A percentile compares a stretch with the other conserved stretches of the same genome.
Evolutionary conservation across 2,113 vertebrate genomes (phyloP).

Genomic region (Nansenia antarctica): DNA sequence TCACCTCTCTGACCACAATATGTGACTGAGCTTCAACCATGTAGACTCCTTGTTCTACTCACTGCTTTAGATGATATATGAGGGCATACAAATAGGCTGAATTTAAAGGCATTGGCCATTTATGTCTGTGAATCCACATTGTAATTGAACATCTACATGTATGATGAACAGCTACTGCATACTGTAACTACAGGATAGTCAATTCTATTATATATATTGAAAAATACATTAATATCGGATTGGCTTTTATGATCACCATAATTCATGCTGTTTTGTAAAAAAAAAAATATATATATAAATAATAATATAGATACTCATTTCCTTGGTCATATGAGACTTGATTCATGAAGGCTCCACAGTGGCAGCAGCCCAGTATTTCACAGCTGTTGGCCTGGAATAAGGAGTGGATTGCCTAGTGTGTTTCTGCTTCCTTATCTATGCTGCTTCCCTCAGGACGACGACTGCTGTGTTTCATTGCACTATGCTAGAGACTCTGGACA

Average conservation of each 20-base stretch:
- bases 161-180: too few species aligned
- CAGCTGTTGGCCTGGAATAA: constrained; percentile 40
- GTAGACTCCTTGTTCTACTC: constrained; percentile 2
- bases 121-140: neutral
- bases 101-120: neutral
- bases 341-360: constrained; percentile 38
- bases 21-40: constrained; percentile 1
- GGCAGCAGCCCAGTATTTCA: constrained; percentile 31
- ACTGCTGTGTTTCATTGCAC: neutral
- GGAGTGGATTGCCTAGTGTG: constrained; percentile 6
- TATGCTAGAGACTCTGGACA: constrained; percentile 15
- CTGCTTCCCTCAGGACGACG: constrained; percentile 22
- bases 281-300: too few species aligned
- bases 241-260: too few species aligned
- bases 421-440: constrained; percentile 40
- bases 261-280: too few species aligned
- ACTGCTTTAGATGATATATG: neutral
- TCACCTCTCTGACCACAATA: constrained; percentile 24
- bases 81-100: neutral
- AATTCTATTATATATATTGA: too few species aligned
- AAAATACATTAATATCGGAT: too few species aligned
- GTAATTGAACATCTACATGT: too few species aligned
- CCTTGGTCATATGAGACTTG: constrained; percentile 43
- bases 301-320: too few species aligned
- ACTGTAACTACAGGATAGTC: too few species aligned